Evolutionary conservation across 2,888 invertebrate species (phyloP).

Genomic region (Drosophila gaucha): DNA sequence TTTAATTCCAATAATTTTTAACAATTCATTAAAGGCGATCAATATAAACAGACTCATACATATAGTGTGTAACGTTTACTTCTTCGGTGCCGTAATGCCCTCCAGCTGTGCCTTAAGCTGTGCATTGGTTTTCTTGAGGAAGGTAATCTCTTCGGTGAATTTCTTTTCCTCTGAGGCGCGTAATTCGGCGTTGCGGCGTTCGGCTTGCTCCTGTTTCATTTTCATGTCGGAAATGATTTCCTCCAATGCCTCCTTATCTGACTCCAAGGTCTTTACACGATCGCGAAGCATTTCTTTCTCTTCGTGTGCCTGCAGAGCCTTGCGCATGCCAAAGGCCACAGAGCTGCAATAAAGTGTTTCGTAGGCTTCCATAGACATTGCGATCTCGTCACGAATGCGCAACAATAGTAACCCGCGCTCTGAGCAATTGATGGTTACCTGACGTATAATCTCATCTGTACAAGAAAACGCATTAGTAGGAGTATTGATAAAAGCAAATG

Average conservation of each 20-base stretch:
- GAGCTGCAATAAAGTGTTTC: constrained; percentile 98
- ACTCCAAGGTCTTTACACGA: constrained; percentile 89
- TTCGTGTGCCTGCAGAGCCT: constrained; percentile 93
- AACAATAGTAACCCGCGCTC: constrained; percentile 97
- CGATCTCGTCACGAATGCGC: constrained; percentile 96
- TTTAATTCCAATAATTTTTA: constrained; percentile 56
- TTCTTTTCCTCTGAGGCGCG: constrained; percentile 96
- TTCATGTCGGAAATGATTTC: constrained; percentile 87
- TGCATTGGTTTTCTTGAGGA: constrained; percentile 96
- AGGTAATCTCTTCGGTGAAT: constrained; percentile 95
- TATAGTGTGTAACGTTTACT: constrained; percentile 85
- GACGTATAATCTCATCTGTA: constrained; percentile 93
- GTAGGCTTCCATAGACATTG: constrained; percentile 98
- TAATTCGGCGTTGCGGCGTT: constrained; percentile 92
- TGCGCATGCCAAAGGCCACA: constrained; percentile 98
- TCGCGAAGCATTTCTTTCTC: constrained; percentile 92
- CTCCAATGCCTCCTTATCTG: constrained; percentile 84
- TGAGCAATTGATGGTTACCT: constrained; percentile 98
- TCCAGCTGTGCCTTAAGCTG: constrained; percentile 97
- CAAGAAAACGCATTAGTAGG: not conserved
- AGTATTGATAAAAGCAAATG: not conserved
- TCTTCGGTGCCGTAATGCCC: constrained; percentile 97
- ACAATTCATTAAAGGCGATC: constrained; percentile 43
- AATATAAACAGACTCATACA: constrained; percentile 31
- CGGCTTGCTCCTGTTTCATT: constrained; percentile 92